Percentiles rank a stretch among this genome's conserved stretches.
Conservation (phyloP, 2,888 invertebrate genomes). For the Augiades crinisus region DNA sequence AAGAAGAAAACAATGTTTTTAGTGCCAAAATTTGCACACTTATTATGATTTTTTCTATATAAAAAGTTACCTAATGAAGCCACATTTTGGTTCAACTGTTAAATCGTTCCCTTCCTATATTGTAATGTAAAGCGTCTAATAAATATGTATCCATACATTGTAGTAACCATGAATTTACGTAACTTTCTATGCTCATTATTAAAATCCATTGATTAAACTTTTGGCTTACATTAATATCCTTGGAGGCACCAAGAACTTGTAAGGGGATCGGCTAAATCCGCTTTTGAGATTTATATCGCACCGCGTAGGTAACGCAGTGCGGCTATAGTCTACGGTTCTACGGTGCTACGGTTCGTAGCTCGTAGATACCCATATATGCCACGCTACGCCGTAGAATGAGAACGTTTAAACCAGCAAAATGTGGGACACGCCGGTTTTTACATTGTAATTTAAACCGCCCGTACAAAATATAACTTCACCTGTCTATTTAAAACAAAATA, state of each 20-base stretch:
- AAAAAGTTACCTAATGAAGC: too few species aligned
- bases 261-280: conserved; percentile 64
- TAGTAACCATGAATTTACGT: too few species aligned
- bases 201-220: conserved; percentile 35
- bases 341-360: conserved; percentile 36
- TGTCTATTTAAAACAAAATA: conserved; percentile 28
- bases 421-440: conserved; percentile 26
- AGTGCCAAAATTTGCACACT: too few species aligned
- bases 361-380: conserved; percentile 29
- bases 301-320: conserved; percentile 63
- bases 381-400: conserved; percentile 29
- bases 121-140: too few species aligned
- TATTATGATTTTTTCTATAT: too few species aligned
- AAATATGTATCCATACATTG: too few species aligned
- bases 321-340: conserved; percentile 45
- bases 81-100: too few species aligned
- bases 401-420: conserved; percentile 22
- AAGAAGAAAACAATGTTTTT: too few species aligned
- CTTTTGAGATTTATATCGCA: conserved; percentile 63
- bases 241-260: conserved; percentile 61
- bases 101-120: too few species aligned
- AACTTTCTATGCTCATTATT: too few species aligned
- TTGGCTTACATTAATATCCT: conserved; percentile 58
- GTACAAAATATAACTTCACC: conserved; percentile 25
- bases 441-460: conserved; percentile 21